phyloP scores from a whole-genome alignment of 1,140 invertebrate species.

The Megalonaias nervosa region DNA sequence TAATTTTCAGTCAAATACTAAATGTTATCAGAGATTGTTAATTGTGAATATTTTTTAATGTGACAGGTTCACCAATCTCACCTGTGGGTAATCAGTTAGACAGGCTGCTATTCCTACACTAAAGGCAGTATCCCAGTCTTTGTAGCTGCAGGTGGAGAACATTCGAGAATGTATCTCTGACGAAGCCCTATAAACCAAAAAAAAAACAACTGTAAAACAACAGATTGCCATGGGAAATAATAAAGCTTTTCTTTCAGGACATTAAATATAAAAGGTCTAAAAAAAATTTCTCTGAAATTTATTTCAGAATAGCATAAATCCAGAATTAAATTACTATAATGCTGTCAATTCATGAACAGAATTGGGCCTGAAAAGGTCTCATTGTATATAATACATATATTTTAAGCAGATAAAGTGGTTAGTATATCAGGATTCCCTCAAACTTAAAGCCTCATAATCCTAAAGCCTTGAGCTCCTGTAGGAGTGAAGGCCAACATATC shows the following conservation, averaged over 20 bases:
- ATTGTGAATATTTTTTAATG: too few species aligned
- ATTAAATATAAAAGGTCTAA: not conserved
- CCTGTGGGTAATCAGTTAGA: slow-evolving; percentile 35
- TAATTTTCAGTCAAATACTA: too few species aligned
- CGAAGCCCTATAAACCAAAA: slow-evolving; percentile 37
- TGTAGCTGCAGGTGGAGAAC: slow-evolving; percentile 63
- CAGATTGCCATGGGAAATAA: not conserved
- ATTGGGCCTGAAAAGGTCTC: too few species aligned
- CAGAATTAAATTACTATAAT: not conserved
- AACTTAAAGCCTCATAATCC: too few species aligned
- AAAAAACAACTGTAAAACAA: not conserved
- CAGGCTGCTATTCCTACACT: slow-evolving; percentile 57
- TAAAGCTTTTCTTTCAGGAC: not conserved
- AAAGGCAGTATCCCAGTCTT: slow-evolving; percentile 26
- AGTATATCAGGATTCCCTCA: too few species aligned
- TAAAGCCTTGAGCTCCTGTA: too few species aligned
- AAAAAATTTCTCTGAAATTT: not conserved
- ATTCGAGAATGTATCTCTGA: slow-evolving; percentile 54
- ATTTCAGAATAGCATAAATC: not conserved
- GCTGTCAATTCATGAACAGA: too few species aligned
- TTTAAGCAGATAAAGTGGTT: too few species aligned
- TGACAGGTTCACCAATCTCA: not conserved
- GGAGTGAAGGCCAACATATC: too few species aligned
- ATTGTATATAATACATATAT: too few species aligned
- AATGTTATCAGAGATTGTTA: too few species aligned